Base-by-base conservation (phyloP, 2,888 invertebrate genomes). In the Artemia sp. region DNA sequence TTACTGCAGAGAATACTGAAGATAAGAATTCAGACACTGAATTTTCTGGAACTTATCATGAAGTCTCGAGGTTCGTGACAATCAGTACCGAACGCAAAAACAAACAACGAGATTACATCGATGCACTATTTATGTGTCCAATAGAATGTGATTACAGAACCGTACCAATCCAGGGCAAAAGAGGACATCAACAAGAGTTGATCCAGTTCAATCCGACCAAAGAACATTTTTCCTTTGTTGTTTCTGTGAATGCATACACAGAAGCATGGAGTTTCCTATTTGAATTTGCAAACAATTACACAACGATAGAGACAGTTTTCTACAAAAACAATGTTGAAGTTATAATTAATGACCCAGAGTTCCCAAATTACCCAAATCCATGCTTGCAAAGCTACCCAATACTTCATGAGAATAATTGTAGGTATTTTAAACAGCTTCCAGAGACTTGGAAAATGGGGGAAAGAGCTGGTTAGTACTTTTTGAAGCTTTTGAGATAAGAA, bases 271-370 rank as follows among this genome's bases (percentile, higher is more conserved):
- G 58, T 9, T 58, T 58, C 9, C 10, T 58, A n/a, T 19, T 58
- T 58, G 58, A 58, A 58, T 58, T 9, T 19, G 58, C 8, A 14
- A 58, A 58, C 58, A 19, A 19, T 14, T 58, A 9, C 10, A 58
- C 58, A 58, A 58, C 58, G 58, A 19, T 58, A 58, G 58, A 58
- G 58, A 58, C 9, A n/a, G 19, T 58, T 10, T 58, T 58, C 58
- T 58, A 14, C 58, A 58, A 19, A 19, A 58, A 19, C 8, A 8
- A 19, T n/a, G 9, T 58, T 9, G 58, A 58, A 58, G 58, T 58
- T 8, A n/a, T 58, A n/a, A 58, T 58, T 19, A 58, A 58, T 19
- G 58, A 58, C 58, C 58, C 58, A 58, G n/a, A 58, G n/a, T 58
- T 8, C 9, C 58, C 58, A 14, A 58, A 58, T n/a, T 58, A 58